A percentile compares a stretch with the other conserved stretches of the same genome.
phyloP scores from a whole-genome alignment of 2,113 vertebrate genomes.

The Onychostruthus taczanowskii region DNA sequence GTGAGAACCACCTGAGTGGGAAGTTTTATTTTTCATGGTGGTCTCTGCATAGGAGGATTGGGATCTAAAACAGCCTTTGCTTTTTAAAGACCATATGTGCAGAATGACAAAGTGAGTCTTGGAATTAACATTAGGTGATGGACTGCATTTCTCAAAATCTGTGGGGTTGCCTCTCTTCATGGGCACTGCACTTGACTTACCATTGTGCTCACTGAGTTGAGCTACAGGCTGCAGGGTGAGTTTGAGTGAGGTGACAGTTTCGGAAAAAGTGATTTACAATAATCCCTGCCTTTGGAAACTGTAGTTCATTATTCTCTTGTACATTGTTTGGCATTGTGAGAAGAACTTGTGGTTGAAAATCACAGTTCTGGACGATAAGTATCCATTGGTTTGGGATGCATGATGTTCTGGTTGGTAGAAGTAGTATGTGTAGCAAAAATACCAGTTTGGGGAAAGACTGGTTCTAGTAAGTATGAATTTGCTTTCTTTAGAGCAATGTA shows the following conservation, averaged over 20 bases:
- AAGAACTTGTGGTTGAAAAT: neutral
- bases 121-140: neutral
- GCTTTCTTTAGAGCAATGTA: neutral
- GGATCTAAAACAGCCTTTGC: neutral
- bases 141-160: neutral
- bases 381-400: fast-evolving
- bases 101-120: neutral
- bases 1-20: no score
- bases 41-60: neutral
- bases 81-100: neutral
- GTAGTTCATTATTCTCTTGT: neutral
- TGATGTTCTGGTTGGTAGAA: neutral
- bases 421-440: neutral
- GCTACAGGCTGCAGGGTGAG: neutral
- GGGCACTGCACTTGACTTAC: neutral
- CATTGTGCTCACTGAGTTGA: neutral
- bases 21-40: neutral
- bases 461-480: neutral
- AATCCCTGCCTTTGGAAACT: neutral
- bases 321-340: neutral
- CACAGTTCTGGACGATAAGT: neutral
- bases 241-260: neutral
- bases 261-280: neutral
- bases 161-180: neutral
- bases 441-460: neutral